phyloP scores from a whole-genome alignment of 2,888 invertebrate genomes.

The Gari tellinella region DNA sequence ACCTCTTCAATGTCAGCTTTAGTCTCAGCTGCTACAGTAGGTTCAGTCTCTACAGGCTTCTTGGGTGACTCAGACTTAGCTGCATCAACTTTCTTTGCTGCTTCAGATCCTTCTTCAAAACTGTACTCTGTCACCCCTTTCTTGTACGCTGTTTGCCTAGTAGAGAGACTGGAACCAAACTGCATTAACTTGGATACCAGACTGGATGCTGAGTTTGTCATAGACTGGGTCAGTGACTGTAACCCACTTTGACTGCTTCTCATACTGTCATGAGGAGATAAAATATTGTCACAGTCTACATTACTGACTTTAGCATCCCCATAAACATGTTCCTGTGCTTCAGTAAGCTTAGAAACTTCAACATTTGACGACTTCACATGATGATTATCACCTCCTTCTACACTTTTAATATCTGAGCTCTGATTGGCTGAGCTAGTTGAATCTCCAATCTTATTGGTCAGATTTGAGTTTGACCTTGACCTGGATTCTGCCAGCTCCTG shows the following conservation, averaged over 20 bases:
- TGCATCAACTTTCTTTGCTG: not conserved
- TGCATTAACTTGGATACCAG: constrained; percentile 40
- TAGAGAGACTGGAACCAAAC: constrained; percentile 34
- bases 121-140: constrained; percentile 65
- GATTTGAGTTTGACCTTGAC: constrained; percentile 41
- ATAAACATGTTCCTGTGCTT: constrained; percentile 26
- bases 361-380: constrained; percentile 5
- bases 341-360: constrained; percentile 20
- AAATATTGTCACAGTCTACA: constrained; percentile 52
- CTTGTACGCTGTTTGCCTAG: constrained; percentile 51
- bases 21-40: not conserved
- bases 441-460: constrained; percentile 34
- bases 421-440: constrained; percentile 38
- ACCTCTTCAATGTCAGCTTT: constrained; percentile 24
- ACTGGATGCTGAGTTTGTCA: constrained; percentile 51
- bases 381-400: constrained; percentile 12
- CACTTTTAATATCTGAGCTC: constrained; percentile 38
- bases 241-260: constrained; percentile 2
- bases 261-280: constrained; percentile 51
- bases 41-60: not conserved
- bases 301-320: constrained; percentile 52
- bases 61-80: constrained; percentile 5
- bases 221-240: constrained; percentile 41
- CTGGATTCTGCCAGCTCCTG: constrained; percentile 14
- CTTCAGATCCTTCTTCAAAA: constrained; percentile 51